Conservation (phyloP, 1,140 invertebrate species). For the Parasteatoda tepidariorum region DNA sequence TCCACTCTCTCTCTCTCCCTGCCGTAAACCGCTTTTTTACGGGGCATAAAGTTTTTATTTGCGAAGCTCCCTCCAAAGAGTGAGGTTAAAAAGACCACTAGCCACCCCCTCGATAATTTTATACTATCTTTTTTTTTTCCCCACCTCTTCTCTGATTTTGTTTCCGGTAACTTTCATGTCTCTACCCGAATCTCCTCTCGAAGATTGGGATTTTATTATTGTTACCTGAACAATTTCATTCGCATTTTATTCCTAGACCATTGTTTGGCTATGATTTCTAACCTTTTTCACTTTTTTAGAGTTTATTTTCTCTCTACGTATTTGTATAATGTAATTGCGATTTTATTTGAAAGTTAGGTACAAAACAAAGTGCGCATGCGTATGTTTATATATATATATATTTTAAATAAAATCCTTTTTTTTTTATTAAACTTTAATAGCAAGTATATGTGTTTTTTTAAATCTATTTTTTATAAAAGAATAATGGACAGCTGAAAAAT, state of each 20-base stretch:
- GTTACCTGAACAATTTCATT: conserved; percentile 57
- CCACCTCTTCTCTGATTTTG: conserved; percentile 10
- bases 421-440: no score
- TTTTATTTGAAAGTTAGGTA: no score
- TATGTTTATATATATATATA: no score
- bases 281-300: background rate
- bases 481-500: no score
- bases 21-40: conserved; percentile 61
- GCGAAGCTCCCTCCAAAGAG: conserved; percentile 34
- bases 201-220: conserved; percentile 49
- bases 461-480: no score
- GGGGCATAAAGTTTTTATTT: conserved; percentile 60
- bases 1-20: conserved; percentile 35
- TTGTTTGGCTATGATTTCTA: conserved; percentile 29
- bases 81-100: conserved; percentile 53
- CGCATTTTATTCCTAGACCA: conserved; percentile 37
- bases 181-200: background rate
- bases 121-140: background rate
- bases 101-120: background rate
- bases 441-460: no score
- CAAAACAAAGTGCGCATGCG: no score
- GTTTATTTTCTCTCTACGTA: background rate
- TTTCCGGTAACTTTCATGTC: conserved; percentile 4
- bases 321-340: conserved; percentile 42
- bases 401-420: no score